phyloP scores from a whole-genome alignment of 2,888 invertebrate genomes.

The Cantharis lateralis region DNA sequence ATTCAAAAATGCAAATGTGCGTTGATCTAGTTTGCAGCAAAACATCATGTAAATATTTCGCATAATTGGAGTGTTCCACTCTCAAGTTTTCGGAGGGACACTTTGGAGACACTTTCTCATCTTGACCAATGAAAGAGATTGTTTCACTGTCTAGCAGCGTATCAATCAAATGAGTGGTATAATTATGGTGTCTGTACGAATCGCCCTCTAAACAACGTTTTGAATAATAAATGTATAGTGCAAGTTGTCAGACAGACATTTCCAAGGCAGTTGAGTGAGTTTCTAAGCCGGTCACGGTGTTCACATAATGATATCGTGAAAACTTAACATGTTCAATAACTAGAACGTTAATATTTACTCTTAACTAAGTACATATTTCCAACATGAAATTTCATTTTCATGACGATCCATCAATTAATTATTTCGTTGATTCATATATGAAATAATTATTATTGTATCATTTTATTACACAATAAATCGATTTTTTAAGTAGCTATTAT shows the following conservation, averaged over 20 bases:
- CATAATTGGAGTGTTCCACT: too few species aligned
- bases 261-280: neutral
- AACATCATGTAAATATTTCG: too few species aligned
- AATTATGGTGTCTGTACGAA: neutral
- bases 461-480: neutral
- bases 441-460: neutral
- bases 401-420: neutral
- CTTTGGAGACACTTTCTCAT: too few species aligned
- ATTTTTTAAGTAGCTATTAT: neutral
- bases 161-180: neutral
- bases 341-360: neutral
- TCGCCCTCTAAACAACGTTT: neutral
- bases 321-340: neutral
- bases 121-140: neutral
- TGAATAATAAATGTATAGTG: neutral
- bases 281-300: neutral
- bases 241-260: neutral
- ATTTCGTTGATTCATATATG: neutral
- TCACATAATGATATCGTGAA: neutral
- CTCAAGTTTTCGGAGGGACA: too few species aligned
- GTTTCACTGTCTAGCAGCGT: neutral
- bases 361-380: neutral
- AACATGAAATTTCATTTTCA: neutral
- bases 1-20: too few species aligned
- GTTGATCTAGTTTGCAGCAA: too few species aligned